Conservation (phyloP, 2,797 vertebrate species). For the Toxotes lorentzi region DNA sequence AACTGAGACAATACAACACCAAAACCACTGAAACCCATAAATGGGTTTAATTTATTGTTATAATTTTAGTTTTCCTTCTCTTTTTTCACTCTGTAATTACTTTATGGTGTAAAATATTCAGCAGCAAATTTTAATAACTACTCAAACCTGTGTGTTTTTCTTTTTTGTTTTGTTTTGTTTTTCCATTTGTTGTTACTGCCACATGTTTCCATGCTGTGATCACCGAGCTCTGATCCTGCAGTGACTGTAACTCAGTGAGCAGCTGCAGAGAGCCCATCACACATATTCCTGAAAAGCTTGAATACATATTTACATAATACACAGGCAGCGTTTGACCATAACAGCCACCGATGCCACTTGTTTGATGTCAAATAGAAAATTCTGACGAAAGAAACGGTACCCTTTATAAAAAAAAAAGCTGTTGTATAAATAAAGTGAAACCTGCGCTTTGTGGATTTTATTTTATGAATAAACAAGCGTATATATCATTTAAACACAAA, state of each 20-base stretch:
- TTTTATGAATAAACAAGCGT: constrained; percentile 69
- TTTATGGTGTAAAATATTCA: too few relatives aligned
- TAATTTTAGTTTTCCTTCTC: too few relatives aligned
- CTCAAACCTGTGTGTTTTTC: too few relatives aligned
- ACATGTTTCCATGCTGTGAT: background rate
- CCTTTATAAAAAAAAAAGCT: constrained; percentile 73
- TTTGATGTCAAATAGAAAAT: constrained; percentile 85
- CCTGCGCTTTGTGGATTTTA: constrained; percentile 55
- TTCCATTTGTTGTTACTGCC: background rate
- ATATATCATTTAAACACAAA: constrained; percentile 68
- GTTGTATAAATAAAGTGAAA: constrained; percentile 82
- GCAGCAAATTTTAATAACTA: too few relatives aligned
- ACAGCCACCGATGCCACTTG: constrained; percentile 72
- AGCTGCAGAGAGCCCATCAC: constrained; percentile 6
- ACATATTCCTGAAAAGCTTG: constrained; percentile 73
- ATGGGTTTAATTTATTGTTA: background rate
- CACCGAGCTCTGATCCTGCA: background rate
- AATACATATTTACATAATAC: constrained; percentile 80
- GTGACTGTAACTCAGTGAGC: background rate
- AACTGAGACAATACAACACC: background rate
- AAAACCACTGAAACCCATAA: background rate
- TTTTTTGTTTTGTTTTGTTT: too few relatives aligned
- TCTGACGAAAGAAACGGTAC: constrained; percentile 76
- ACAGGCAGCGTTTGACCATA: constrained; percentile 63
- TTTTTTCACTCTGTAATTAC: too few relatives aligned